phyloP scores from a whole-genome alignment of 35 echinoderm and acorn worm genomes.

The Hemicentrotus pulcherrimus region DNA sequence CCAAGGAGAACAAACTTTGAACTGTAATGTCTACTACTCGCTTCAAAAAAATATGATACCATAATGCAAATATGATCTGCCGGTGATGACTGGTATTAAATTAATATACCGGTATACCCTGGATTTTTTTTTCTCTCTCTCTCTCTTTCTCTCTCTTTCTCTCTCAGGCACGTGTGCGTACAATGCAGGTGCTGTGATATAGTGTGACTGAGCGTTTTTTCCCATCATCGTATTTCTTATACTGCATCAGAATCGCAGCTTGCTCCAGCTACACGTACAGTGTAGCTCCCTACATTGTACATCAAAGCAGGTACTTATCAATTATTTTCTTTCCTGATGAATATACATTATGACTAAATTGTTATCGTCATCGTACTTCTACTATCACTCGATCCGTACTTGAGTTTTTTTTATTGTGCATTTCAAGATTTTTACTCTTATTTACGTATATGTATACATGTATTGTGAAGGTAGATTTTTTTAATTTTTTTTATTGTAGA shows the following conservation, averaged over 20 bases:
- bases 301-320: neutral
- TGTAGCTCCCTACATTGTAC: neutral
- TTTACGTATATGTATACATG: too few species aligned
- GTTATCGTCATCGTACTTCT: too few species aligned
- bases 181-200: neutral
- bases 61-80: constrained; percentile 4
- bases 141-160: neutral
- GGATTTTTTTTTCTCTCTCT: neutral
- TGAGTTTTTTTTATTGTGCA: neutral
- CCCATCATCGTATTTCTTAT: neutral
- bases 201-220: neutral
- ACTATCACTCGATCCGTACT: too few species aligned
- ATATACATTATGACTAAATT: too few species aligned
- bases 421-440: neutral
- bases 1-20: neutral
- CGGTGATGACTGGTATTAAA: neutral
- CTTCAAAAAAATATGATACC: neutral
- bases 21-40: neutral
- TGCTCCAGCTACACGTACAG: too few species aligned
- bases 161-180: neutral
- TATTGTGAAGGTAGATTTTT: too few species aligned
- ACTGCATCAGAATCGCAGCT: neutral
- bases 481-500: too few species aligned
- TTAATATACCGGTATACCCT: neutral
- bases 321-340: neutral